Evolutionary conservation across 2,113 vertebrate genomes (phyloP).

Genomic region (Picathartes gymnocephalus): DNA sequence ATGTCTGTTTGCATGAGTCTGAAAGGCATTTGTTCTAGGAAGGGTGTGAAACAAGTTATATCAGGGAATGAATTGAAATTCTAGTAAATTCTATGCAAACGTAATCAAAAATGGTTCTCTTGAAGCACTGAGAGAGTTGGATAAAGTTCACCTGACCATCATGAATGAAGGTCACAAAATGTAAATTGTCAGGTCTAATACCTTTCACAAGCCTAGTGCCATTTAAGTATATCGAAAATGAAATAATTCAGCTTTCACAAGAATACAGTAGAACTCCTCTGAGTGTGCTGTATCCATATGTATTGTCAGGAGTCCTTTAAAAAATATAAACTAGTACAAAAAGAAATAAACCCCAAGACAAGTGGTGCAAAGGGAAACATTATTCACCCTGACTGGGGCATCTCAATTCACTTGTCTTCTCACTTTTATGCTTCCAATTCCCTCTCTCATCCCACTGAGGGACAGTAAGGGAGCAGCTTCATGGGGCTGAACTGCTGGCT

Average conservation of each 20-base stretch:
- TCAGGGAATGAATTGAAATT: neutral
- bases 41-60: neutral
- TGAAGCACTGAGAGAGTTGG: neutral
- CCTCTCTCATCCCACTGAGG: neutral
- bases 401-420: neutral
- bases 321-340: neutral
- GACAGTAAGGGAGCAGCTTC: neutral
- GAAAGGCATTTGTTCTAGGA: neutral
- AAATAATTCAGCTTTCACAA: neutral
- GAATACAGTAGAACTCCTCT: neutral
- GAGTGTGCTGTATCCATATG: neutral
- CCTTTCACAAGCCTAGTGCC: neutral
- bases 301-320: neutral
- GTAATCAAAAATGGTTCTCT: neutral
- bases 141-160: neutral
- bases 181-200: neutral
- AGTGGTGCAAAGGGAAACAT: neutral
- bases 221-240: neutral
- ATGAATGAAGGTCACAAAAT: neutral
- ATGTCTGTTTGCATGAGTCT: neutral
- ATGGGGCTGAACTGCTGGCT: neutral
- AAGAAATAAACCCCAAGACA: neutral
- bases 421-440: neutral
- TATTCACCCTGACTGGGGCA: neutral
- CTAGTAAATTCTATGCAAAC: neutral